A percentile compares a stretch with the other conserved stretches of the same genome.
Evolutionary conservation across 2,797 vertebrate genomes (phyloP).

Genomic region (Danionella dracula): DNA sequence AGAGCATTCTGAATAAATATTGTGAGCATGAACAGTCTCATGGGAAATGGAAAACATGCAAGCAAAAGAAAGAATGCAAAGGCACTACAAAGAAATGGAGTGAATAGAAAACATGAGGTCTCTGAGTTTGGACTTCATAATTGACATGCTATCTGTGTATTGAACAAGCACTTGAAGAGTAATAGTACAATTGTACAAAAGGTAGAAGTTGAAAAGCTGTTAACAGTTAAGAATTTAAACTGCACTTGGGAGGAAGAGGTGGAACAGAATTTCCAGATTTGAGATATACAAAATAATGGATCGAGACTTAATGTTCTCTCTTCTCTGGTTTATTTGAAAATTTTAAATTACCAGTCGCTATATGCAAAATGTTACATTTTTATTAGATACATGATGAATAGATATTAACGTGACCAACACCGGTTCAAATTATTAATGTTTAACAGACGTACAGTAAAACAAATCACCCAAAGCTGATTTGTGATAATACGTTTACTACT

Average conservation of each 20-base stretch:
- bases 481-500: too few relatives aligned
- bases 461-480: too few relatives aligned
- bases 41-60: neutral
- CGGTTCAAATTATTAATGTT: neutral
- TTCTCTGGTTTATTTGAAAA: constrained; percentile 69
- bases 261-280: constrained; percentile 37
- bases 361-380: constrained; percentile 2
- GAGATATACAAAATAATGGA: constrained; percentile 49
- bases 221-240: constrained; percentile 20
- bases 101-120: neutral
- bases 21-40: neutral
- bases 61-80: constrained; percentile 14
- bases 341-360: constrained; percentile 23
- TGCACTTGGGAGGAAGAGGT: constrained; percentile 19
- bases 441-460: neutral
- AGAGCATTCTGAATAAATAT: neutral
- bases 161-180: neutral
- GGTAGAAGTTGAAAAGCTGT: constrained; percentile 22
- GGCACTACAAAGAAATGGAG: neutral
- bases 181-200: constrained; percentile 4
- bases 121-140: neutral
- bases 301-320: constrained; percentile 60
- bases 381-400: constrained; percentile 26
- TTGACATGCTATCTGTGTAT: neutral
- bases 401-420: constrained; percentile 22